Conservation (phyloP, 2,113 vertebrate genomes). For the Hydropotes inermis region DNA sequence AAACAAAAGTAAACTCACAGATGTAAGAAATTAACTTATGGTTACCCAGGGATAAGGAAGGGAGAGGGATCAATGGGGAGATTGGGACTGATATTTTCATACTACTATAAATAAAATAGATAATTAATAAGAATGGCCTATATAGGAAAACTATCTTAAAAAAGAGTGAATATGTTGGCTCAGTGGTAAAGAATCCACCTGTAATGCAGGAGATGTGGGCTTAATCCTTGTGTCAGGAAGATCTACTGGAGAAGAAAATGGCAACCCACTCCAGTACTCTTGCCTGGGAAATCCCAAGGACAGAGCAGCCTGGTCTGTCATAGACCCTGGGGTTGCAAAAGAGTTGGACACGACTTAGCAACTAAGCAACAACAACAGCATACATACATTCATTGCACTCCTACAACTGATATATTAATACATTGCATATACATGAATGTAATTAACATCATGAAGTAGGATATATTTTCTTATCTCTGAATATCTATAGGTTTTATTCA, state of each 20-base stretch:
- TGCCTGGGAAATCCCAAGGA: not conserved
- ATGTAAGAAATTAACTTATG: not conserved
- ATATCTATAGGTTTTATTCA: not conserved
- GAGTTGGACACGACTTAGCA: not conserved
- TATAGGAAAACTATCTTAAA: not conserved
- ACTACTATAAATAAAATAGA: not conserved
- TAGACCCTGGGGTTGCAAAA: not conserved
- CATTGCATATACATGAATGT: not conserved
- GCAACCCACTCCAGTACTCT: not conserved
- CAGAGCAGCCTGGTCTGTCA: not conserved
- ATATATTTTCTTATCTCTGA: not conserved
- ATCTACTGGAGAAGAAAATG: not conserved
- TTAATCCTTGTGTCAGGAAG: not conserved
- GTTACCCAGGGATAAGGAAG: not conserved
- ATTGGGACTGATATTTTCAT: not conserved
- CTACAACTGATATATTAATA: not conserved
- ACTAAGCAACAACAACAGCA: not conserved
- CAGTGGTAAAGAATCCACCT: not conserved
- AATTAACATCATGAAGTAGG: not conserved
- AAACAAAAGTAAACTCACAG: not conserved
- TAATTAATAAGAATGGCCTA: not conserved
- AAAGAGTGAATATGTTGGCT: not conserved
- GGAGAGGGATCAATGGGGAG: not conserved
- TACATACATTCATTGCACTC: not conserved
- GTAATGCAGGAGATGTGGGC: not conserved